Conservation (phyloP, 2,888 invertebrate genomes). For the Nemotelus pantherinus region DNA sequence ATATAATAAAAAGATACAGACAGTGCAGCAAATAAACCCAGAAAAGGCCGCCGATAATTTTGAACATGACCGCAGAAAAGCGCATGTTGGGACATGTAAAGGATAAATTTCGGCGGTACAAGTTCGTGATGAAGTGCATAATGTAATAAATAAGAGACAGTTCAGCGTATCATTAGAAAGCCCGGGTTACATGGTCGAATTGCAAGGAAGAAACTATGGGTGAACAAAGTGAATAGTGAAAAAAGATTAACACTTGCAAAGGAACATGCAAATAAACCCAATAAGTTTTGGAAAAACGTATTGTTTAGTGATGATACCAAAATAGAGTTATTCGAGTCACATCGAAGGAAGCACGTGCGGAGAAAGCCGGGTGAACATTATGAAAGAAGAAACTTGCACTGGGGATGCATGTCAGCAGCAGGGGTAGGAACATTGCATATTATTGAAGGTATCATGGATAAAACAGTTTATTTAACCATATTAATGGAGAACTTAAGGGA, state of each 20-base stretch:
- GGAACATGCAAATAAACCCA: background rate
- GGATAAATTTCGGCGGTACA: too few species aligned
- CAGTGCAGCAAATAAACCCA: background rate
- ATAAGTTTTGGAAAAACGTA: background rate
- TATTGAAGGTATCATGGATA: background rate
- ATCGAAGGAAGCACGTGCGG: background rate
- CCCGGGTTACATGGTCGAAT: background rate
- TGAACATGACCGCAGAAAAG: background rate
- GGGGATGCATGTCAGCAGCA: background rate
- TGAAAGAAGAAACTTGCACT: background rate
- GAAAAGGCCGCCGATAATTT: background rate
- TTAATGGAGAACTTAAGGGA: background rate
- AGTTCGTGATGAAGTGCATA: background rate
- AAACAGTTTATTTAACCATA: background rate
- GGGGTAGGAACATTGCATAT: background rate
- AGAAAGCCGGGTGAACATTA: background rate
- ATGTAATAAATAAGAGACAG: background rate
- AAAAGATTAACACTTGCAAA: background rate
- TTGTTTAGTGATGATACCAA: background rate
- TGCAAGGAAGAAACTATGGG: background rate
- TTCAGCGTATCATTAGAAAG: background rate
- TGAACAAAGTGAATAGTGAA: background rate
- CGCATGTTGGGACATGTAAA: background rate
- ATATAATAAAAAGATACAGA: background rate
- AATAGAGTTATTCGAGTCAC: background rate